A percentile compares a stretch with the other conserved stretches of the same genome.
Evolutionary conservation across 2,797 vertebrate species (phyloP).

Genomic region (Leptatherina wallacei): DNA sequence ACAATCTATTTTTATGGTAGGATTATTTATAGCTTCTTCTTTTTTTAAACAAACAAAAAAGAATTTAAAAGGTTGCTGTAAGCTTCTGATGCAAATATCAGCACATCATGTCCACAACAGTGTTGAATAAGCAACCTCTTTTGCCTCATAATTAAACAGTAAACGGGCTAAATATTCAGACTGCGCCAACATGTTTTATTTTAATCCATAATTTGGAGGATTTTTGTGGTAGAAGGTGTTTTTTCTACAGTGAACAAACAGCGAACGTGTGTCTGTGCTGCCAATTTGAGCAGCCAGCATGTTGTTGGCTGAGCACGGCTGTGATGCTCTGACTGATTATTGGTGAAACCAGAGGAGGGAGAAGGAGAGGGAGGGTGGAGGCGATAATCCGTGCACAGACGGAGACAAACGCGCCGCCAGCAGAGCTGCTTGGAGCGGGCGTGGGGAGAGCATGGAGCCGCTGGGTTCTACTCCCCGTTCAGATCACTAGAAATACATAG

Average conservation of each 20-base stretch:
- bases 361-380: slow-evolving; percentile 89
- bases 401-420: slow-evolving; percentile 85
- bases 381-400: slow-evolving; percentile 92
- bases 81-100: background rate
- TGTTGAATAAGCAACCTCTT: background rate
- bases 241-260: slow-evolving; percentile 57
- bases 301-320: slow-evolving; percentile 85
- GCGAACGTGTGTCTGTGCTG: slow-evolving; percentile 25
- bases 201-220: background rate
- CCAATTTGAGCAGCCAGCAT: slow-evolving; percentile 39
- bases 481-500: slow-evolving; percentile 3
- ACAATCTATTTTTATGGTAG: background rate
- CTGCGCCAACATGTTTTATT: background rate
- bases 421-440: slow-evolving; percentile 74
- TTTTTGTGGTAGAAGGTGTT: background rate
- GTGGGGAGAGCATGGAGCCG: slow-evolving; percentile 66
- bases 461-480: slow-evolving; percentile 16
- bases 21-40: background rate
- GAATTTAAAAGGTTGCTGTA: background rate
- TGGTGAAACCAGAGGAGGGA: slow-evolving; percentile 86
- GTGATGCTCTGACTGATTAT: slow-evolving; percentile 90
- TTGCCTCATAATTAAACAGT: background rate
- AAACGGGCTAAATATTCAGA: background rate
- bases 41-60: background rate
- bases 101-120: background rate